Evolutionary conservation across 1,140 invertebrate species (phyloP), one percentile per base, ranked within the genome.

Genomic region (Phocides pigmalion): DNA sequence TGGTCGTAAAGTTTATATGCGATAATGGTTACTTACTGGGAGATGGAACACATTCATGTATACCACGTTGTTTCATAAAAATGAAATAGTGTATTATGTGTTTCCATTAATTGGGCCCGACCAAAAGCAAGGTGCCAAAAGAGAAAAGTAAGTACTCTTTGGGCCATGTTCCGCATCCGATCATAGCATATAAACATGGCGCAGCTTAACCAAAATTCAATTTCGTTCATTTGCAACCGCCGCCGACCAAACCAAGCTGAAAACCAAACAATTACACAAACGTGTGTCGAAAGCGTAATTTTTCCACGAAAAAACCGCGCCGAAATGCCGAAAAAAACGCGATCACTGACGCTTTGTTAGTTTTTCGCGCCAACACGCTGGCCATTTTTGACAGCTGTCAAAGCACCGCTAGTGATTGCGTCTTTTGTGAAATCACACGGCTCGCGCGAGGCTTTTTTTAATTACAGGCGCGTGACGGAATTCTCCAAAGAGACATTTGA

Each of bases 201-300:
- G 69, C 68, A 65, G 77, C 76, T 79, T 79, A 71, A 76, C 75
- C 81, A 81, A 88, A 89, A 89, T 88, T 89, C 84, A 90, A 90
- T 90, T 90, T 84, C 66, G 73, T 76, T 72, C 82, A 80, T 81
- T 81, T 74, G 58, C 58, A 49, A 49, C 74, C 70, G 63, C 76
- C 76, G 65, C 73, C 73, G 63, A 71, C 81, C 70, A 68, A 70
- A 72, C 76, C 79, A 77, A 69, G 69, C 76, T 74, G 83, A 81
- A 87, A 89, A 88, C 88, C 85, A 84, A 90, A 89, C 88, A 89
- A 90, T 90, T 88, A 89, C 82, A 86, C 77, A 82, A 81, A 87
- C 85, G 81, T 83, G 84, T 77, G 80, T 68, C 79, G 84, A 86
- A 86, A 90, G 69, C 81, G 80, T 90, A 87, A 90, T 89, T 86